phyloP scores from a whole-genome alignment of 2,113 vertebrate species.

The Aix galericulata region DNA sequence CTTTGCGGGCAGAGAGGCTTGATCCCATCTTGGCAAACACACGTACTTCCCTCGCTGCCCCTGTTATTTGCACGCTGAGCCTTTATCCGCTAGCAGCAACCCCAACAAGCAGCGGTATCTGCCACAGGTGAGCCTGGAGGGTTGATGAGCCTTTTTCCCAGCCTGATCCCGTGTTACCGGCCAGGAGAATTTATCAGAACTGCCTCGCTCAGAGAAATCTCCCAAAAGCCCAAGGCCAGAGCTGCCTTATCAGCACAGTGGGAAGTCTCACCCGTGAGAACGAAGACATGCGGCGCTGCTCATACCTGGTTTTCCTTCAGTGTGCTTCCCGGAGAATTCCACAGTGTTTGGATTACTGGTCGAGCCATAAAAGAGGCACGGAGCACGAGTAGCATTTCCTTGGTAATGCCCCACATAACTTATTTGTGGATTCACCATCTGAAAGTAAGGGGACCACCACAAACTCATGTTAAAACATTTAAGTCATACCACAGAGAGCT shows the following conservation, averaged over 20 bases:
- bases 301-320: neutral
- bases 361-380: neutral
- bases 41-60: neutral
- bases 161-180: neutral
- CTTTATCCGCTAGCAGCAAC: conserved; percentile 40
- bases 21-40: neutral
- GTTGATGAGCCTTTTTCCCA: conserved; percentile 3
- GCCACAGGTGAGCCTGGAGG: conserved; percentile 23
- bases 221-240: neutral
- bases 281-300: neutral
- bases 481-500: neutral
- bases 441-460: neutral
- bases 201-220: neutral
- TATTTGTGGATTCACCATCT: neutral
- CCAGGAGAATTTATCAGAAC: neutral
- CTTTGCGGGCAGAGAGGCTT: neutral
- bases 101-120: conserved; percentile 4
- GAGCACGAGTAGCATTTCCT: neutral
- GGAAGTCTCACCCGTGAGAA: neutral
- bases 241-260: neutral
- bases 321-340: neutral
- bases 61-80: neutral
- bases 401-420: neutral
- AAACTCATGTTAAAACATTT: neutral
- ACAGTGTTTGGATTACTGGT: neutral